Conservation (phyloP, 1,140 invertebrate genomes). For the Caenorhabditis briggsae region DNA sequence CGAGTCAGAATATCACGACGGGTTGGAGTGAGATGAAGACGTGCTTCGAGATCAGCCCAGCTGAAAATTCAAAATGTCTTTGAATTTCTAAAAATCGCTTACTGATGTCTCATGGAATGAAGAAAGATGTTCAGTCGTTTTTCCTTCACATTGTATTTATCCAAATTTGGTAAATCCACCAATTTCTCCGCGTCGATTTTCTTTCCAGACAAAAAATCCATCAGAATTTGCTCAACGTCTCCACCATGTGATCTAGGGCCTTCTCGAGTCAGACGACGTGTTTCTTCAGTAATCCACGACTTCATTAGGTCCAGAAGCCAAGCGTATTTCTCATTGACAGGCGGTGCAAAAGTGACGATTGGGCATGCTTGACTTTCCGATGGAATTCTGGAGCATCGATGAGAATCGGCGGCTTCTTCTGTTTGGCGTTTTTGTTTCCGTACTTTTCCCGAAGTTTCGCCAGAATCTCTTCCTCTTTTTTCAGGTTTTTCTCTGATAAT, state of each 20-base stretch:
- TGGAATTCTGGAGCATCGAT: conserved; percentile 26
- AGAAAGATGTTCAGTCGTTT: conserved; percentile 33
- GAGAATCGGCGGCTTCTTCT: conserved; percentile 18
- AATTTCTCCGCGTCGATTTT: conserved; percentile 3
- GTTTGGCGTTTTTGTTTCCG: conserved; percentile 22
- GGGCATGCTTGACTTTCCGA: neutral
- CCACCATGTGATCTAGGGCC: neutral
- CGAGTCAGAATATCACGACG: conserved; percentile 31
- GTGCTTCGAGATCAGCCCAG: conserved; percentile 14
- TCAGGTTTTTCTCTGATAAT: conserved; percentile 13
- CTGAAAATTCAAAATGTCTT: neutral
- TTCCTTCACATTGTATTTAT: conserved; percentile 50
- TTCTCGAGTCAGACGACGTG: neutral
- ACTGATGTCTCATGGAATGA: conserved; percentile 27
- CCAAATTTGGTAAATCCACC: conserved; percentile 24
- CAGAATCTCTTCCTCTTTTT: conserved; percentile 29
- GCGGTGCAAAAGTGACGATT: too few relatives aligned
- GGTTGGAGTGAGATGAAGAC: conserved; percentile 29
- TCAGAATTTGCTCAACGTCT: conserved; percentile 8
- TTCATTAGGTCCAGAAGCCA: neutral
- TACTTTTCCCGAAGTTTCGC: conserved; percentile 4
- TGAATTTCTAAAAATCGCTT: neutral
- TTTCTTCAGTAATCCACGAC: conserved; percentile 29
- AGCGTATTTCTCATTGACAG: neutral
- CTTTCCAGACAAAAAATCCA: conserved; percentile 39